Evolutionary conservation across 2,888 invertebrate species (phyloP), one percentile per base, ranked within the genome.

Genomic region (Napeogenes inachia): DNA sequence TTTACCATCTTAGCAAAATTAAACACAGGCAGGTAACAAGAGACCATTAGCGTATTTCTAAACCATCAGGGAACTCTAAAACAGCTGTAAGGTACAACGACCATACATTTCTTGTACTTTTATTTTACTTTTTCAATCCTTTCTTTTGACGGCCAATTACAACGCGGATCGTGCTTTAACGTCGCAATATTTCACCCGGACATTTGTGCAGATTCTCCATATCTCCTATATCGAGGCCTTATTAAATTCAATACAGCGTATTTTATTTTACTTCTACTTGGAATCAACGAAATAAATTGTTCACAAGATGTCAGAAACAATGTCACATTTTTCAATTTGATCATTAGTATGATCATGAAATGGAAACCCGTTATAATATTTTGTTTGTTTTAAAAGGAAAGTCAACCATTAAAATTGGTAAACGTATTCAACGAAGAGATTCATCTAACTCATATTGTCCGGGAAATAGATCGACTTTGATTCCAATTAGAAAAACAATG

Each of bases 191-290:
- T 65, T 61, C 45, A 65, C 60, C 45, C 45, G 59, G 60, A 62
- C 69, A 68, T 71, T 65, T 70, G 68, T 69, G 63, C 68, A 64
- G 57, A 71, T 67, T 62, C 32, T 32, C 13, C 54, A 54, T 62
- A 65, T 63, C 50, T 50, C 30, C 50, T 30, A 30, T 65, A 65
- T 63, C 63, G 54, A 45, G 47, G 33, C 47, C 59, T 57, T 61
- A 57, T 65, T 63, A 63, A 65, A 65, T 61, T 50, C 54, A 54
- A 38, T 54, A 50, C 47, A 13, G 4, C 50, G 42, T 12, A 10
- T 42, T 42, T 42, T 42, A 42, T 42, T 42, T 42, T 10, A 42
- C 8, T 42, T 42, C 8, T 42, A 42, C 42, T 42, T 12, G 42
- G 42, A 42, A 42, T 30, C 50, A 50, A 50, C 10, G 50, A 50